Evolutionary conservation across 2,797 vertebrate genomes (phyloP), one percentile per base, ranked within the genome.

Genomic region (Pangasius djambal): DNA sequence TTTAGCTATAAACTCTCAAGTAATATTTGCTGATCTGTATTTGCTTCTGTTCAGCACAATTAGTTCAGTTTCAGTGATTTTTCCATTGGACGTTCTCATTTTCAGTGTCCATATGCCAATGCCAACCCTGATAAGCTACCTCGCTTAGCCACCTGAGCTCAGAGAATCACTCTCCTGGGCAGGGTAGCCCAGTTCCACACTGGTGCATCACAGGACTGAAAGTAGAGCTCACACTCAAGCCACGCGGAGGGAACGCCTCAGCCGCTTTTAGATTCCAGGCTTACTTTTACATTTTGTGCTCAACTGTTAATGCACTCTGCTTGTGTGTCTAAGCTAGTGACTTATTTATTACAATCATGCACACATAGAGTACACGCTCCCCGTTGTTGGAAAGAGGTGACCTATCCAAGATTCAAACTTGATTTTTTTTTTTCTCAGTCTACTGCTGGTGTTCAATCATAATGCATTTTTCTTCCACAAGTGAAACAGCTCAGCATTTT

Each of bases 231-330:
- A 95, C 94, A 95, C 94, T 95, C 92, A 92, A 92, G 91, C 90
- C 55, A 89, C 89, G 92, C 91, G 93, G 92, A 94, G 92, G 93
- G 48, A 89, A 88, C 90, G 67, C 85, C 67, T 83, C 55, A 55
- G 81, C 90, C 77, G 91, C 92, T 94, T 94, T 95, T 93, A 93
- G 92, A 92, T 91, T 89, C 87, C 25, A 82, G 83, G 37, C 90
- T 89, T 92, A 93, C 92, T 94, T 96, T 95, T 95, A 95, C 94
- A 95, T 96, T 95, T 95, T 92, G 94, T 94, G 93, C 90, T 92
- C 89, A 94, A 89, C 82, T 77, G 82, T 89, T 94, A 95, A 95
- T 95, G 95, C 93, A 92, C 75, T 90, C 90, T 89, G 90, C 92
- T 87, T 83, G 63, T 61, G 90, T 94, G 93, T 93, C 92, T 75